Base-by-base conservation (phyloP, 2,113 vertebrate genomes). In the Dromiciops gliroides region DNA sequence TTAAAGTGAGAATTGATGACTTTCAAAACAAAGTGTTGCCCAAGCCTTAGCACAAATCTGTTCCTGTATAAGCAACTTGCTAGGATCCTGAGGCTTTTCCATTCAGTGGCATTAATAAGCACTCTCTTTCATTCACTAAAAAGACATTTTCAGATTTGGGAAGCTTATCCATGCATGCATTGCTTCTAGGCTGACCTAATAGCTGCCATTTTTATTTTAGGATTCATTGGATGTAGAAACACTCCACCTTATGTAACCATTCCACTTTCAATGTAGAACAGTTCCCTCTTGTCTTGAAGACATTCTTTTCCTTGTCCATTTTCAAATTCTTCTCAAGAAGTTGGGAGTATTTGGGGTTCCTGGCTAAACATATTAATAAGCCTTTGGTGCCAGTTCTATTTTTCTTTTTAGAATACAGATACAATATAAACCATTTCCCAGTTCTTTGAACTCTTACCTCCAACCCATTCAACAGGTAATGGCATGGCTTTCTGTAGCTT, bases 1-100 rank as follows among this genome's bases (percentile, higher is more conserved):
- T 94, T 95, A 50, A 95, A 96, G 95, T 90, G 89, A 83, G 94
- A 97, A 95, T 95, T 49, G 96, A 90, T 89, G 89, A 16, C 24
- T 95, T 96, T 95, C 89, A 95, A 89, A 91, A 93, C 91, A 49
- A 67, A 88, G 94, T 93, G 47, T 31, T 50, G 50, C 48, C 92
- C 95, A 75, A 8, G 3, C 67, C 95, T 47, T 1, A 19, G 91
- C 83, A 75, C 6, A 75, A 19, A 22, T 44, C 11, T 67, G 67
- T 75, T n/a, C 23, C 52, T 0, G 28, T 3, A 19, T 9, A n/a
- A 91, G 92, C 0, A 0, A 5, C 10, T 26, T 1, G 0, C 37
- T 37, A 75, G 67, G 37, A 75, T 75, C 12, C 37, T 75, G 37
- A n/a, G 14, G 14, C 31, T 1, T n/a, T 6, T 16, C 6, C 16